Percentiles rank a stretch among this genome's conserved stretches.
phyloP scores from a whole-genome alignment of 1,140 invertebrate species.

The Dreissena polymorpha region DNA sequence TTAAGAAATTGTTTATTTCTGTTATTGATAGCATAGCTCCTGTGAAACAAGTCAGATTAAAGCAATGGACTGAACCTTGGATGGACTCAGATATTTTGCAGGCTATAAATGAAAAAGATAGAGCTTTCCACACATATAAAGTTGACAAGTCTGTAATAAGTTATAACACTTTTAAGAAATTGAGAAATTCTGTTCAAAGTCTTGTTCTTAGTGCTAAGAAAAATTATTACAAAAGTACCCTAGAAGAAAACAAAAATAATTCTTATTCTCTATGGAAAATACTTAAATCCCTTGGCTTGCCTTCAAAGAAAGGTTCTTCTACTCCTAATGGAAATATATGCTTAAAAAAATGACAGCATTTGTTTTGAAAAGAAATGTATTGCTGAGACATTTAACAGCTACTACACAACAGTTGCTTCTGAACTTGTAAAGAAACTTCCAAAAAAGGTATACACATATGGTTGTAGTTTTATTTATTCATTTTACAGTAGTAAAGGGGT shows the following conservation, averaged over 20 bases:
- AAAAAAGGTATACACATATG: constrained; percentile 25
- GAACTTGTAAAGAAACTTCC: constrained; percentile 27
- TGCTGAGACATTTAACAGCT: constrained; percentile 36
- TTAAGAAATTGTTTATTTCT: constrained; percentile 31
- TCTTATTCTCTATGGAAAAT: constrained; percentile 36
- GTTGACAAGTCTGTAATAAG: background rate
- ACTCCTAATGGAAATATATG: constrained; percentile 12
- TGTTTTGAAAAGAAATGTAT: constrained; percentile 30
- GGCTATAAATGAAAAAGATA: constrained; percentile 28
- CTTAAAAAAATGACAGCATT: constrained; percentile 23
- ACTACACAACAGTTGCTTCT: constrained; percentile 32
- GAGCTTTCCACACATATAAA: constrained; percentile 15
- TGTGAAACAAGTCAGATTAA: constrained; percentile 28
- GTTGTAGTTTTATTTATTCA: constrained; percentile 18
- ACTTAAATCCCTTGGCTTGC: constrained; percentile 30
- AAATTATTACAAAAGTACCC: background rate
- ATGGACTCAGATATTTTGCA: constrained; percentile 29
- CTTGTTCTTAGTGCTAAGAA: constrained; percentile 21
- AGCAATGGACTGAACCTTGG: constrained; percentile 38
- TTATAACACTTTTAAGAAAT: constrained; percentile 18
- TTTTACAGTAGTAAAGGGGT: constrained; percentile 21
- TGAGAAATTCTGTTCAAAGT: constrained; percentile 25
- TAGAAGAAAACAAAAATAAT: constrained; percentile 39
- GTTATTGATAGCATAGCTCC: constrained; percentile 29
- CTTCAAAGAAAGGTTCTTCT: constrained; percentile 37